These are phyloP conservation scores for Dorcus hopei DNA, from an alignment of 2,888 invertebrate genomes.

Conservation along the genomic window DNA sequence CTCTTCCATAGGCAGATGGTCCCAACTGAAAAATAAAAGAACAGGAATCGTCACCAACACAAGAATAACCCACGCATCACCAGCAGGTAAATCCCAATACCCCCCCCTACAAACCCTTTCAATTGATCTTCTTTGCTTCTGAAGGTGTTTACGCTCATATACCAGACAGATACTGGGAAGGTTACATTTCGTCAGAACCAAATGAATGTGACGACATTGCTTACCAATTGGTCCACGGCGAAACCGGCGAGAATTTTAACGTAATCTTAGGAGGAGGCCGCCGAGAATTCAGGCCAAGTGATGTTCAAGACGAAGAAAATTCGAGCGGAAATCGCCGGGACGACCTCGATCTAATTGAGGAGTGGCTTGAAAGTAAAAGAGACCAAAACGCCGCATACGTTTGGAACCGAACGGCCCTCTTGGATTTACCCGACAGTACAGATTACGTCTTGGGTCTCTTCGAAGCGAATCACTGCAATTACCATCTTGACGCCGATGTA, in stretches of 20 bases:
- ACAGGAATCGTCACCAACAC: conserved; percentile 75
- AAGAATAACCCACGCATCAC: conserved; percentile 76
- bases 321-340: conserved; percentile 59
- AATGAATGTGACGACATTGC: conserved; percentile 67
- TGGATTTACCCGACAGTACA: conserved; percentile 52
- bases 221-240: conserved; percentile 62
- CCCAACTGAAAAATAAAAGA: conserved; percentile 62
- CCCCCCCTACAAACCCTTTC: too few species aligned
- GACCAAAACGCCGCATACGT: conserved; percentile 52
- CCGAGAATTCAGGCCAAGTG: conserved; percentile 60
- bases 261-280: conserved; percentile 78
- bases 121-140: too few species aligned
- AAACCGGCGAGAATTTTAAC: conserved; percentile 66
- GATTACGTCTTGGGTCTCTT: conserved; percentile 51
- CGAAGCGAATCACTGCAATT: conserved; percentile 45
- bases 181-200: conserved; percentile 56
- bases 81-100: conserved; percentile 49
- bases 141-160: conserved; percentile 67
- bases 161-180: conserved; percentile 71
- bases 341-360: conserved; percentile 61
- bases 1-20: conserved; percentile 67
- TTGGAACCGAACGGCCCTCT: conserved; percentile 56
- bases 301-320: conserved; percentile 50
- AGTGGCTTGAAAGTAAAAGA: conserved; percentile 60
- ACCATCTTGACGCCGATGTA: conserved; percentile 61